phyloP scores from a whole-genome alignment of 2,113 vertebrate species.

The Strix uralensis region DNA sequence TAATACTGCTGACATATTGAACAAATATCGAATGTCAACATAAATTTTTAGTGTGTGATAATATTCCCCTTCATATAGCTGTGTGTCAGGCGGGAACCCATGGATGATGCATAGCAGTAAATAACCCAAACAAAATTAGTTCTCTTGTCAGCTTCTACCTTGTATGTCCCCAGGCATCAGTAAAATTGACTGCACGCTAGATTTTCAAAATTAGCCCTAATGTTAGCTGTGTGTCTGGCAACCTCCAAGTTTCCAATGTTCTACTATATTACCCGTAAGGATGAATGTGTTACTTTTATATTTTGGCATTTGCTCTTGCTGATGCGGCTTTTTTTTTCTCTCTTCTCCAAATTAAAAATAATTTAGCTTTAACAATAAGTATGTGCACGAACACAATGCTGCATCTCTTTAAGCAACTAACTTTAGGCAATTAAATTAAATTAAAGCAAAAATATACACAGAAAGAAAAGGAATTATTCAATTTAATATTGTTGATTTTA shows the following conservation, averaged over 20 bases:
- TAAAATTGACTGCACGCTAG: slow-evolving; percentile 99
- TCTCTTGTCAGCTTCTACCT: slow-evolving; percentile 94
- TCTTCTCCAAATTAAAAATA: slow-evolving; percentile 84
- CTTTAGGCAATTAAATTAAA: slow-evolving; percentile 86
- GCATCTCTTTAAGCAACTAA: slow-evolving; percentile 82
- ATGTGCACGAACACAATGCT: slow-evolving; percentile 72
- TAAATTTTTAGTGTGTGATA: slow-evolving; percentile 92
- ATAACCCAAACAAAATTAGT: slow-evolving; percentile 98
- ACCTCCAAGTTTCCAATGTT: slow-evolving; percentile 89
- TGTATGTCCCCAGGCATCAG: slow-evolving; percentile 91
- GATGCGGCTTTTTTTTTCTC: slow-evolving; percentile 74
- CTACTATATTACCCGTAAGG: slow-evolving; percentile 90
- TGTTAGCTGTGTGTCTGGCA: slow-evolving; percentile 92
- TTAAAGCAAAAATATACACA: slow-evolving; percentile 79
- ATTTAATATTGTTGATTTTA: slow-evolving; percentile 82
- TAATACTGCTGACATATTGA: slow-evolving; percentile 87
- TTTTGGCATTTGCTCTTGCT: slow-evolving; percentile 87
- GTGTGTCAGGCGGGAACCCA: slow-evolving; percentile 87
- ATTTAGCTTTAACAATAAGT: slow-evolving; percentile 85
- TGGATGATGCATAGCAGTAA: slow-evolving; percentile 98
- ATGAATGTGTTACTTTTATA: slow-evolving; percentile 96
- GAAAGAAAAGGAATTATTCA: slow-evolving; percentile 79
- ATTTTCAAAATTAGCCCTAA: slow-evolving; percentile 99
- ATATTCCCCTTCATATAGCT: slow-evolving; percentile 89
- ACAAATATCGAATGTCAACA: slow-evolving; percentile 89